Base-by-base conservation (phyloP, 2,113 vertebrate genomes). In the Garra rufa region DNA sequence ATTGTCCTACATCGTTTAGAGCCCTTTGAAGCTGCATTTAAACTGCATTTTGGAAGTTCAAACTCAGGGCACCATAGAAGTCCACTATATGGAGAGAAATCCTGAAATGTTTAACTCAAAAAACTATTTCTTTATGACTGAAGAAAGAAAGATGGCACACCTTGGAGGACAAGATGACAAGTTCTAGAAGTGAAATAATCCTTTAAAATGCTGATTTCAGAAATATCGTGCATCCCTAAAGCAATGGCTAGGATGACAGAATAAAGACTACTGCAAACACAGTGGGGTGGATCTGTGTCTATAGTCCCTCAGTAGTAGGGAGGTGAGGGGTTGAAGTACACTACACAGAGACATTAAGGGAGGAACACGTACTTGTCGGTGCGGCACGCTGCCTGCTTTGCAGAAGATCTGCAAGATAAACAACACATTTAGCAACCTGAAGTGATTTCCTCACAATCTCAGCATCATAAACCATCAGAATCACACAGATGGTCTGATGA, bases 371-470 rank as follows among this genome's bases (percentile, higher is more conserved):
- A 90, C 90, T 89, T 91, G 85, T 87, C 80, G 76, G 85, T 41
- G 76, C 70, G 15, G 79, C 86, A 44, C 59, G 84, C 14, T 59
- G 82, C 84, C 76, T 59, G 57, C 76, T 87, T 74, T 83, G 88
- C 85, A 90, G 30, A 87, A 90, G 89, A 90, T 89, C 90, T 91
- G 90, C 80, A 90, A 91, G 76, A 90, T 84, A 91, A 91, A 91
- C 24, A 89, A 81, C 75, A 90, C 55, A 78, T 88, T 89, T 82
- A 87, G 57, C 59, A 83, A 63, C 57, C 67, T 41, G 11, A 9
- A 81, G 26, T 63, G 46, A 44, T 63, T 10, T 19, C 63, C 46
- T 21, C n/a, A 69, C 28, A 67, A 67, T 10, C 65, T 55, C 30
- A 74, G 43, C 71, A 76, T 44, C 11, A 28, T 9, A 74, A 74